A percentile compares a stretch with the other conserved stretches of the same genome.
Evolutionary conservation across 1,140 invertebrate species (phyloP).

Genomic region (Brachionus rubens): DNA sequence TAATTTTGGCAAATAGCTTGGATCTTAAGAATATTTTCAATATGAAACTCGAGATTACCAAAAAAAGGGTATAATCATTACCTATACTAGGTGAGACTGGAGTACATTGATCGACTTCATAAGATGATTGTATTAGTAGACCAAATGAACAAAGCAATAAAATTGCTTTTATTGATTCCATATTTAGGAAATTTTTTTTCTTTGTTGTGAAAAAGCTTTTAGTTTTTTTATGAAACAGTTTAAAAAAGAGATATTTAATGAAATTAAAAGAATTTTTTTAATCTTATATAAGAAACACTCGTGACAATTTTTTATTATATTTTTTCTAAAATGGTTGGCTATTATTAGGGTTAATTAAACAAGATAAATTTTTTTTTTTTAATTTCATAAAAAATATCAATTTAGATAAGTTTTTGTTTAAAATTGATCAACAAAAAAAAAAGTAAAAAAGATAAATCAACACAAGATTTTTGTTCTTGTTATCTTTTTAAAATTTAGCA

Average conservation of each 20-base stretch:
- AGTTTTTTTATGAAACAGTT: no score
- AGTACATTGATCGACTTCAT: not conserved
- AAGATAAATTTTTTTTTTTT: no score
- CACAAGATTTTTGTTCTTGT: not conserved
- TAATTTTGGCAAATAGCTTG: conserved; percentile 23
- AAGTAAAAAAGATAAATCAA: not conserved
- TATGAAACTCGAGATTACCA: no score
- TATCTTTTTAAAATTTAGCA: conserved; percentile 21
- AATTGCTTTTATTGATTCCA: not conserved
- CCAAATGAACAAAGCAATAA: not conserved
- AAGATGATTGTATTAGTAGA: not conserved
- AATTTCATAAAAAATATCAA: not conserved
- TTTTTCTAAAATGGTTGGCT: no score
- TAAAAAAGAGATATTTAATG: no score
- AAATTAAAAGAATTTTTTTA: no score
- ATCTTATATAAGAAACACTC: no score
- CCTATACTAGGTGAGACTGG: not conserved
- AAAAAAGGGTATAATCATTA: not conserved
- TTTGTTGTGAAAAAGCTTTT: no score
- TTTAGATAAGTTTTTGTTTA: conserved; percentile 24
- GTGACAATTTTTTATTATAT: no score
- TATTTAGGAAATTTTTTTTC: not conserved
- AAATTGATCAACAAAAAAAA: not conserved
- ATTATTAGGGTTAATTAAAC: no score
- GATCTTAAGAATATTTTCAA: no score